phyloP scores from a whole-genome alignment of 2,888 invertebrate genomes.

The Spodoptera exigua region DNA sequence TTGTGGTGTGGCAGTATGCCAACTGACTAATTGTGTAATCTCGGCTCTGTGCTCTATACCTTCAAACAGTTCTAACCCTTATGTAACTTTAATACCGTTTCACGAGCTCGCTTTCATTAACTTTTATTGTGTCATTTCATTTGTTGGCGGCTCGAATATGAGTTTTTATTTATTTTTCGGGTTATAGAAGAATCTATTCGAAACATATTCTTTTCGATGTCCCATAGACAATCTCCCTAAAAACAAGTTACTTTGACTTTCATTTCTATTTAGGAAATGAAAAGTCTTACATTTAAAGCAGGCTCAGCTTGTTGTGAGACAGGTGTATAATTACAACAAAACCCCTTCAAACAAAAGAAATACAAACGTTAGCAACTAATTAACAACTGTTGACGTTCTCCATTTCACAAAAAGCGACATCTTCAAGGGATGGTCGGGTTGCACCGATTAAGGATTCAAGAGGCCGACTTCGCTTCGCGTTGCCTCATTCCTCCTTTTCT shows the following conservation, averaged over 20 bases:
- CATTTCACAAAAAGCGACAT: constrained; percentile 67
- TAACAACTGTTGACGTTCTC: constrained; percentile 65
- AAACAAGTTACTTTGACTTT: background rate
- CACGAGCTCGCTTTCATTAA: background rate
- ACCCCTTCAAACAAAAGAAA: constrained; percentile 31
- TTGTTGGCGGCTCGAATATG: background rate
- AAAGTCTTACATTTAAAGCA: constrained; percentile 8
- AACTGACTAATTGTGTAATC: constrained; percentile 57
- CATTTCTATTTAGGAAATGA: background rate
- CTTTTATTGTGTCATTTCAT: background rate
- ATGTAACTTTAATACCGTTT: constrained; percentile 20
- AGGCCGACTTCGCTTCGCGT: constrained; percentile 58
- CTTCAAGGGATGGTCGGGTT: constrained; percentile 62
- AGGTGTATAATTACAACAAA: constrained; percentile 29
- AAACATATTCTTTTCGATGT: too few species aligned
- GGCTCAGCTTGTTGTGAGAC: constrained; percentile 12
- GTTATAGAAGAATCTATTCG: too few species aligned
- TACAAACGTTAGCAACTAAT: constrained; percentile 63
- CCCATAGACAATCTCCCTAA: too few species aligned
- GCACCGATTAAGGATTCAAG: constrained; percentile 81
- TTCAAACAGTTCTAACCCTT: constrained; percentile 1
- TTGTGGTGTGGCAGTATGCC: constrained; percentile 72
- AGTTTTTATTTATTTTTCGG: too few species aligned
- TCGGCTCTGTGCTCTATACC: constrained; percentile 7
- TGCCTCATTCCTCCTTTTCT: constrained; percentile 60